Conservation (phyloP, 2,113 vertebrate genomes). For the Nesogale talazaci region DNA sequence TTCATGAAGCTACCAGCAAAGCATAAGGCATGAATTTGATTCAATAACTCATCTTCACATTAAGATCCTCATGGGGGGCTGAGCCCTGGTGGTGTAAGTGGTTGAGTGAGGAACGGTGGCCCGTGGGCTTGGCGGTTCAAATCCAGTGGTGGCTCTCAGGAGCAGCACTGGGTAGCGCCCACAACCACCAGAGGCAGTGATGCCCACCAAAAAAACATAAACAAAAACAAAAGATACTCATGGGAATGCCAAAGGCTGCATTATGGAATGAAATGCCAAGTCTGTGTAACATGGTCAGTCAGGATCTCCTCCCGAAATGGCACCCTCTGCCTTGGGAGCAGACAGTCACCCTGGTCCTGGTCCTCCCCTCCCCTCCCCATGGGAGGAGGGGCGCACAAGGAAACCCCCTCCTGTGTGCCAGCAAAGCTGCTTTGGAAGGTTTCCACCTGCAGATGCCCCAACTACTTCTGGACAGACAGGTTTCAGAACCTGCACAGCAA, state of each 20-base stretch:
- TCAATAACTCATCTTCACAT: slow-evolving; percentile 4
- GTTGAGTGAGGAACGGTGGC: too few species aligned
- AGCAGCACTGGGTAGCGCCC: too few species aligned
- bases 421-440: neutral
- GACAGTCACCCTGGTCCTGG: neutral
- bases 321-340: fast-evolving
- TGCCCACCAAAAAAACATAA: too few species aligned
- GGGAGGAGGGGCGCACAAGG: neutral
- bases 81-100: too few species aligned
- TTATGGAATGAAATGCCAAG: slow-evolving; percentile 1
- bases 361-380: neutral
- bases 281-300: neutral
- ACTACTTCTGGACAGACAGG: slow-evolving; percentile 23
- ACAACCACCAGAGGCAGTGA: too few species aligned
- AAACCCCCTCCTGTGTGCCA: neutral
- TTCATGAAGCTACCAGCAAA: slow-evolving; percentile 25
- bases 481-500: slow-evolving; percentile 16
- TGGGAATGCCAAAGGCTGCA: neutral
- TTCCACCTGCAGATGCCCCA: neutral
- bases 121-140: too few species aligned
- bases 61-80: too few species aligned
- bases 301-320: neutral
- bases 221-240: too few species aligned
- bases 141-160: too few species aligned
- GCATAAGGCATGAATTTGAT: slow-evolving; percentile 28